Evolutionary conservation across 1,140 invertebrate genomes (phyloP).

Genomic region (Physella acuta): DNA sequence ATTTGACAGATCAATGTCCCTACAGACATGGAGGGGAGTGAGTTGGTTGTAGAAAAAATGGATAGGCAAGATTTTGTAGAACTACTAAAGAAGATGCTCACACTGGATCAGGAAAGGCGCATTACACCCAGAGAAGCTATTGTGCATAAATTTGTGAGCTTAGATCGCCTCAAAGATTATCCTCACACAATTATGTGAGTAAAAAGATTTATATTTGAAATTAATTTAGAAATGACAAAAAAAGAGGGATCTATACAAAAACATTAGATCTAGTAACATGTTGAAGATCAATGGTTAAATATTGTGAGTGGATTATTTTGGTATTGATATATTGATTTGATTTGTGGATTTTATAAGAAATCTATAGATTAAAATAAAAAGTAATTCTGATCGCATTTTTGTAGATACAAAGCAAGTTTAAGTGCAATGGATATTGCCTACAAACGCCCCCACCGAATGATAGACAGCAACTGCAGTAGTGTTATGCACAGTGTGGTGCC

Average conservation of each 20-base stretch:
- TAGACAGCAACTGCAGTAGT: constrained; percentile 48
- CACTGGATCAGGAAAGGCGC: constrained; percentile 93
- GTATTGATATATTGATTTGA: too few relatives aligned
- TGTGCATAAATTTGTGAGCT: constrained; percentile 90
- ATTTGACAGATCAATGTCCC: constrained; percentile 83
- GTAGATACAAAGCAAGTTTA: constrained; percentile 58
- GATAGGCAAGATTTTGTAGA: constrained; percentile 96
- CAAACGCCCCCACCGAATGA: constrained; percentile 47
- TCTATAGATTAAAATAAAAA: too few relatives aligned
- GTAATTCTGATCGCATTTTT: constrained; percentile 23
- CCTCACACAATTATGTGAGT: constrained; percentile 86
- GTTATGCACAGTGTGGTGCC: constrained; percentile 66
- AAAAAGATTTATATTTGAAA: too few relatives aligned
- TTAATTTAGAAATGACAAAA: too few relatives aligned
- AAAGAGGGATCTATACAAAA: too few relatives aligned
- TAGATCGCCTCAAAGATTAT: constrained; percentile 92
- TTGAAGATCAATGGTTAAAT: too few relatives aligned
- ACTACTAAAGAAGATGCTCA: constrained; percentile 93
- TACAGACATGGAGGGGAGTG: constrained; percentile 91
- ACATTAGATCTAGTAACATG: too few relatives aligned
- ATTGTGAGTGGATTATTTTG: too few relatives aligned
- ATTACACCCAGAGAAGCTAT: constrained; percentile 93
- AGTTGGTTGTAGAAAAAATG: constrained; percentile 92
- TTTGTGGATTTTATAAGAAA: too few relatives aligned
- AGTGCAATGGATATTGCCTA: constrained; percentile 59